Evolutionary conservation across 2,113 vertebrate genomes (phyloP).

Genomic region (Cercopithecus mona): DNA sequence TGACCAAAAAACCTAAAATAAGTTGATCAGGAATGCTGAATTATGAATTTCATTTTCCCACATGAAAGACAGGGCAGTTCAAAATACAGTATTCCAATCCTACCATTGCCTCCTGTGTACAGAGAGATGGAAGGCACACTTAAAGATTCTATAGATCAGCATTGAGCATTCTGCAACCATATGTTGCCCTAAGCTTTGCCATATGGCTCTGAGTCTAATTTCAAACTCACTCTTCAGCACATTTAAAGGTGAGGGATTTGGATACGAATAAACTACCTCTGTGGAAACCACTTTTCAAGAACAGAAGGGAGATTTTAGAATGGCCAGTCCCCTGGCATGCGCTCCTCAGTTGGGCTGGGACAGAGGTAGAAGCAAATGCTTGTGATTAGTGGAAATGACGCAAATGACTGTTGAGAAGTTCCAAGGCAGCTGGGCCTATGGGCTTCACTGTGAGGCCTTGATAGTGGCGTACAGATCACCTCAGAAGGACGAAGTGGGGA

Average conservation of each 20-base stretch:
- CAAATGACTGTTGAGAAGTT: not conserved
- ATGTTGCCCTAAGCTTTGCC: constrained; percentile 57
- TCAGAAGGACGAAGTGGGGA: not conserved
- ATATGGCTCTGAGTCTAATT: constrained; percentile 60
- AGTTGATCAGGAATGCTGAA: not conserved
- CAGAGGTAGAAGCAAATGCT: not conserved
- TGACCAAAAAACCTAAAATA: not conserved
- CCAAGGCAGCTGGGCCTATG: not conserved
- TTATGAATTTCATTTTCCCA: not conserved
- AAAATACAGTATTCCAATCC: not conserved
- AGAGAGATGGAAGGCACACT: constrained; percentile 29
- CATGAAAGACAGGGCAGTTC: not conserved
- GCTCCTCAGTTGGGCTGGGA: not conserved
- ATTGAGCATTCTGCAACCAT: constrained; percentile 4
- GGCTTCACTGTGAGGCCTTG: no score
- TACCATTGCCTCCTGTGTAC: not conserved
- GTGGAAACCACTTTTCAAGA: not conserved
- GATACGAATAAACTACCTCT: not conserved
- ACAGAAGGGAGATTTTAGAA: not conserved
- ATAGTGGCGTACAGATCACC: not conserved
- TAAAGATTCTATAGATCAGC: constrained; percentile 55
- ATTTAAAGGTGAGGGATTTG: constrained; percentile 59
- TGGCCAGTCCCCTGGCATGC: not conserved
- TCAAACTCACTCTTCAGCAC: constrained; percentile 58
- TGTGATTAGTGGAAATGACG: not conserved